Conservation (phyloP, 2,888 invertebrate species). For the Ennomos erosarius region DNA sequence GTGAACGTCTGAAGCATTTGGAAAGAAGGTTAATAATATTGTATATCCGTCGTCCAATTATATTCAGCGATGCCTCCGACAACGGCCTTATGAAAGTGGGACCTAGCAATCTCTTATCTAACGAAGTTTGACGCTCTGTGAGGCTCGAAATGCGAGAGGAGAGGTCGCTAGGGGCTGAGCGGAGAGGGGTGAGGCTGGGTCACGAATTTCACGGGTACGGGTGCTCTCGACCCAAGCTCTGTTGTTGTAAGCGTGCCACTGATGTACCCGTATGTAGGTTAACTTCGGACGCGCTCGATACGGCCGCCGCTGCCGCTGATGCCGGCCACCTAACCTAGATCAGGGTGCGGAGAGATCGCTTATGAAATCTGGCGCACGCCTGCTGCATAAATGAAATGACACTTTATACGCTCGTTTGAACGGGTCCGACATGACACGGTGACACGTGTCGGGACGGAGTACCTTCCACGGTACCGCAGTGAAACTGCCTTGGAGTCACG, state of each 20-base stretch:
- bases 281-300: conserved; percentile 84
- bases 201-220: conserved; percentile 77
- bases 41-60: conserved; percentile 29
- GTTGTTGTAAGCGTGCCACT: conserved; percentile 72
- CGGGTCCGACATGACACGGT: conserved; percentile 51
- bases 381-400: conserved; percentile 77
- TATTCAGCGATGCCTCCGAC: conserved; percentile 33
- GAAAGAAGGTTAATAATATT: conserved; percentile 29
- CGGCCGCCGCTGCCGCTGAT: conserved; percentile 73
- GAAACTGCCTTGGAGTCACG: conserved; percentile 34
- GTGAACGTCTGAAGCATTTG: conserved; percentile 14
- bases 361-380: conserved; percentile 83
- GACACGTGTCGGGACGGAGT: conserved; percentile 34
- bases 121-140: conserved; percentile 55
- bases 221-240: conserved; percentile 75
- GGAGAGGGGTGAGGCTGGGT: conserved; percentile 57
- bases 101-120: conserved; percentile 59
- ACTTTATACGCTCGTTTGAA: conserved; percentile 64
- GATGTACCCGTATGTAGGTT: conserved; percentile 75
- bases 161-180: conserved; percentile 55
- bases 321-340: conserved; percentile 85
- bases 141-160: conserved; percentile 52
- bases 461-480: conserved; percentile 30
- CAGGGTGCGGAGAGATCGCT: conserved; percentile 84
- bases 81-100: conserved; percentile 42